Conservation (phyloP, 2,888 invertebrate species). For the Alloscopus bannaensis region DNA sequence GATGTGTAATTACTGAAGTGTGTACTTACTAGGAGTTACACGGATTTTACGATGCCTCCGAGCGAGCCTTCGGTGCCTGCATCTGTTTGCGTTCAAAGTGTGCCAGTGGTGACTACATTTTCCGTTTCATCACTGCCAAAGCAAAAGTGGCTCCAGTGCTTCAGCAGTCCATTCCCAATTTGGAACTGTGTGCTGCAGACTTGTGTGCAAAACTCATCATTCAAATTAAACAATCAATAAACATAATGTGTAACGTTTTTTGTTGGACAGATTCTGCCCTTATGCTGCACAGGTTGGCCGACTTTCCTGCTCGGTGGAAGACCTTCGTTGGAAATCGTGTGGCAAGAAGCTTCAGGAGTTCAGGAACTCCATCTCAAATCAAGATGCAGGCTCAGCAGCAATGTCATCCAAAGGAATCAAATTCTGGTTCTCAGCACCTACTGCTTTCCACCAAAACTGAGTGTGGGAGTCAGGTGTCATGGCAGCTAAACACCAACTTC, state of each 20-base stretch:
- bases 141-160: conserved; percentile 19
- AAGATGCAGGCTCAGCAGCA: conserved; percentile 71
- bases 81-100: not conserved
- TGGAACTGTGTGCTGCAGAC: conserved; percentile 40
- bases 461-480: conserved; percentile 74
- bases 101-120: not conserved
- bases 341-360: conserved; percentile 60
- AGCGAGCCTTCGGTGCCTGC: not conserved
- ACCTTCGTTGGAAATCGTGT: conserved; percentile 72
- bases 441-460: conserved; percentile 74
- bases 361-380: conserved; percentile 74
- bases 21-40: not conserved
- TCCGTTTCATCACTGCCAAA: not conserved
- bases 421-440: not conserved
- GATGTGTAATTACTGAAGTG: not conserved
- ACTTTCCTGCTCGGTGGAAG: conserved; percentile 68
- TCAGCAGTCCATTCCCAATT: conserved; percentile 64
- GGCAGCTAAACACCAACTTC: not conserved
- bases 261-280: conserved; percentile 73
- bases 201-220: conserved; percentile 21
- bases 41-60: conserved; percentile 20
- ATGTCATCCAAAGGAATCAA: not conserved
- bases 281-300: conserved; percentile 72
- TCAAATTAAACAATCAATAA: not conserved
- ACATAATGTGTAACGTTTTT: not conserved